Percentiles rank a stretch among this genome's conserved stretches.
These are phyloP conservation scores for Aegotheles bennettii DNA, from an alignment of 2,113 vertebrate species.

Conservation along the genomic window DNA sequence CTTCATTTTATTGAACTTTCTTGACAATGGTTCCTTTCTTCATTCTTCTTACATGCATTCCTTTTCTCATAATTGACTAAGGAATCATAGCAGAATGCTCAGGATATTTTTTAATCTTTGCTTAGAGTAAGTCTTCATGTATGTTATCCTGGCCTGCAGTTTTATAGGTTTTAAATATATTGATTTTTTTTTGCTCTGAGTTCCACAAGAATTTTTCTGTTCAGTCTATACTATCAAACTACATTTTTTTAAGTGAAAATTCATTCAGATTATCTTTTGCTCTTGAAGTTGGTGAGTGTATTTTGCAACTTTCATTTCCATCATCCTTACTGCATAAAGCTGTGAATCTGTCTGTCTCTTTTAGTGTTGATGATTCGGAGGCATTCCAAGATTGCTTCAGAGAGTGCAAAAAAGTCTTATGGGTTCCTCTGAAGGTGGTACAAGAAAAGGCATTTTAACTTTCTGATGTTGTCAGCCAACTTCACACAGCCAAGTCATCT, in stretches of 20 bases:
- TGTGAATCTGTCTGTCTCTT: background rate
- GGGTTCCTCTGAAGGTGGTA: slow-evolving; percentile 44
- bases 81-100: background rate
- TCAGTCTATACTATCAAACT: background rate
- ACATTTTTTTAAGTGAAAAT: background rate
- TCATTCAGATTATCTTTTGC: background rate
- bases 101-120: background rate
- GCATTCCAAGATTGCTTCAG: background rate
- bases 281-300: background rate
- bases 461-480: slow-evolving; percentile 34
- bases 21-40: background rate
- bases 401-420: background rate
- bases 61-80: background rate
- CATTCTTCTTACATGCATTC: background rate
- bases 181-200: background rate
- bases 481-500: slow-evolving; percentile 6
- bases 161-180: background rate
- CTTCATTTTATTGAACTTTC: background rate
- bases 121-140: background rate
- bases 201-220: background rate
- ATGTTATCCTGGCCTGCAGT: background rate
- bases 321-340: background rate
- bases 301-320: slow-evolving; percentile 1
- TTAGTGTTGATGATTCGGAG: background rate
- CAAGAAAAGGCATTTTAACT: slow-evolving; percentile 12